Percentiles rank a stretch among this genome's conserved stretches.
Evolutionary conservation across 2,797 vertebrate species (phyloP).

Genomic region (Rhinichthys osculus): DNA sequence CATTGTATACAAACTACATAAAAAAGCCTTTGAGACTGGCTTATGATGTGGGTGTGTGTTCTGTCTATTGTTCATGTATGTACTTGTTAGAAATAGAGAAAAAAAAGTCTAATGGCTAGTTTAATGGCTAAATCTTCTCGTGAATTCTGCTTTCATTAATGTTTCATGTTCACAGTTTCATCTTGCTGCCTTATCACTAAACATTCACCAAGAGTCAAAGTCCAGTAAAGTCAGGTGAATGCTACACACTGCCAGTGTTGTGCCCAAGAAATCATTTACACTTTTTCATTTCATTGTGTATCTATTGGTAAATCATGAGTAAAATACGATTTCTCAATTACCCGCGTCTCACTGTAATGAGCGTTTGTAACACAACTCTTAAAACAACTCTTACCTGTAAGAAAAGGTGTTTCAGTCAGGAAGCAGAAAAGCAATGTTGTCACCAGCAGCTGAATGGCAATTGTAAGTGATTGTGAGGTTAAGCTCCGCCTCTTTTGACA

Average conservation of each 20-base stretch:
- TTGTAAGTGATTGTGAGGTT: constrained; percentile 26
- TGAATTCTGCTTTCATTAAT: not conserved
- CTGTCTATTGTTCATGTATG: constrained; percentile 17
- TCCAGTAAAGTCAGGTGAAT: constrained; percentile 13
- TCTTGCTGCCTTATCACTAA: constrained; percentile 13
- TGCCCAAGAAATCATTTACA: constrained; percentile 5
- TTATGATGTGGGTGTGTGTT: constrained; percentile 14
- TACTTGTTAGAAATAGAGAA: constrained; percentile 1
- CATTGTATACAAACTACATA: not conserved
- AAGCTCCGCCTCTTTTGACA: constrained; percentile 14
- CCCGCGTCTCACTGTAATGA: not conserved
- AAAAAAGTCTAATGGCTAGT: not conserved
- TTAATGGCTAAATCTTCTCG: not conserved
- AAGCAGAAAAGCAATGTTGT: constrained; percentile 14
- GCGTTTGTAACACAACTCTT: not conserved
- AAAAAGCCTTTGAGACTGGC: not conserved
- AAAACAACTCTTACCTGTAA: constrained; percentile 27
- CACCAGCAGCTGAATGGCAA: constrained; percentile 20
- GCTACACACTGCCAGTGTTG: not conserved
- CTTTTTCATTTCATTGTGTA: not conserved
- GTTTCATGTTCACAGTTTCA: not conserved
- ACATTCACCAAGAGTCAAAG: constrained; percentile 36
- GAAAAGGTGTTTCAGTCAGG: constrained; percentile 18
- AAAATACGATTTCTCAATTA: not conserved
- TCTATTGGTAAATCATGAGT: not conserved